A percentile compares a stretch with the other conserved stretches of the same genome.
These are phyloP conservation scores for Phenganax stokvisi DNA, from an alignment of 92 coral and sea anemone genomes.

Conservation along the genomic window DNA sequence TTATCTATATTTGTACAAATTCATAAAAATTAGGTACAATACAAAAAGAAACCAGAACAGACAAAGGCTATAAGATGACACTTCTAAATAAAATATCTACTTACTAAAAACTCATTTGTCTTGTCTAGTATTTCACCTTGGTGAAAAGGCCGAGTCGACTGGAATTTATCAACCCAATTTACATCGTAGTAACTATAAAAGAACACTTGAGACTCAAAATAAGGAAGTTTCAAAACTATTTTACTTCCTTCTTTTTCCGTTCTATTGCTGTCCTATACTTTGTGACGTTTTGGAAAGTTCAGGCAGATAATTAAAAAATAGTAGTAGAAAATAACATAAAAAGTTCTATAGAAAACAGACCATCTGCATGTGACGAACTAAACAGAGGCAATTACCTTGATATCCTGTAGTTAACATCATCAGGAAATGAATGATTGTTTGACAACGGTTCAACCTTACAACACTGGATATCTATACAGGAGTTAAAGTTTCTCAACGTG, in stretches of 20 bases:
- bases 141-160: conserved; percentile 73
- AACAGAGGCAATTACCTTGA: conserved; percentile 51
- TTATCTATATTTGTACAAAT: no score
- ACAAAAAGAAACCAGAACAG: no score
- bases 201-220: no score
- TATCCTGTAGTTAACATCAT: conserved; percentile 67
- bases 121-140: conserved; percentile 62
- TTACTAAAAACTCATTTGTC: conserved; percentile 58
- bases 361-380: background rate
- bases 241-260: no score
- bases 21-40: no score
- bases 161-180: conserved; percentile 66
- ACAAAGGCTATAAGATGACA: background rate
- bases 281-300: no score
- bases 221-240: no score
- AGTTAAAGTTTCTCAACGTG: conserved; percentile 16
- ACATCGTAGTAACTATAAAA: conserved; percentile 68
- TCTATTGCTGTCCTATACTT: no score
- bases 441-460: conserved; percentile 79
- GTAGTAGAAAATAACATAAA: no score
- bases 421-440: conserved; percentile 59
- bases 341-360: background rate
- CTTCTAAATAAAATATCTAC: conserved; percentile 11
- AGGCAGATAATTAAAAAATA: no score
- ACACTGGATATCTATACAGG: conserved; percentile 64